Base-by-base conservation (phyloP, 2,888 invertebrate species). In the Nasonovia ribisnigri region DNA sequence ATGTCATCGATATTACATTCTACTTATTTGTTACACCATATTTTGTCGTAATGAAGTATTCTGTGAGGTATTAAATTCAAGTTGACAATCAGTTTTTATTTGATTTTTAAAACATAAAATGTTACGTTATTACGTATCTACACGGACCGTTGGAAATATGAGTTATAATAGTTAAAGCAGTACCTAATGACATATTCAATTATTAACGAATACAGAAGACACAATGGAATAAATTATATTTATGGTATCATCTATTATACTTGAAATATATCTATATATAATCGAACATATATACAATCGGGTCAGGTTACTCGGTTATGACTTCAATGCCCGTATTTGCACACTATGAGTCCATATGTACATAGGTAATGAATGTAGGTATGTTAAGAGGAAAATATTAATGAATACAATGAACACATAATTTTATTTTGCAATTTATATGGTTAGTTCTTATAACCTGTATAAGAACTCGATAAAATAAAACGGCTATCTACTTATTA, bases 291-390 rank as follows among this genome's bases (percentile, higher is more conserved):
- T 57, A 90, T 92, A 43, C 42, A 90, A 90, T 87, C 57, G 42
- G 93, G 93, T 87, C 86, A 51, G 48, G 93, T 90, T 93, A 93
- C 67, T 93, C 67, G 93, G 90, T 60, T 86, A 86, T 67, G 90
- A 90, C 67, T 88, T 20, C 10, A 88, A 67, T 87, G 2, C 16
- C 4, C 6, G 51, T 77, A 92, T 77, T 92, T 77, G 51, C 77
- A 77, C 67, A 88, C 13, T 77, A 92, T 36, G 42, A 77, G 51
- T 90, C n/a, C 42, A 42, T 54, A 29, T 67, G n/a, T 77, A 46
- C 90, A 90, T 67, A 90, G 36, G 36, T 77, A 77, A 77, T 36
- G 36, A 77, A 77, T 77, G 6, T 77, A 36, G 36, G 36, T 77
- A 36, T 77, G n/a, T 84, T 51, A 91, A 26, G 26, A 57, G n/a